phyloP scores from a whole-genome alignment of 2,888 invertebrate genomes.

The Nebria salina region DNA sequence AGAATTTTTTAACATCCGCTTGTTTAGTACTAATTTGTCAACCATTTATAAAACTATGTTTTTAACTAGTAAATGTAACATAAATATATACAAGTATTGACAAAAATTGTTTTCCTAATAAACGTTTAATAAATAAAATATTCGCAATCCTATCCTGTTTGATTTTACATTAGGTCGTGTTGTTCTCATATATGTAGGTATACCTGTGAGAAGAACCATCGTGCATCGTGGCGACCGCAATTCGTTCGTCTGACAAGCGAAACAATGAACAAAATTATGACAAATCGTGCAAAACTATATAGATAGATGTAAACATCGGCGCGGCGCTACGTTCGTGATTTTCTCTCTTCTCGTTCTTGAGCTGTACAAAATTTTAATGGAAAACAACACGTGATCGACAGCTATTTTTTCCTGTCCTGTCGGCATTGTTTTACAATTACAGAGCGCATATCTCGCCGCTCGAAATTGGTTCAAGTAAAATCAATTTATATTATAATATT shows the following conservation, averaged over 20 bases:
- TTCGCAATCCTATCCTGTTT: background rate
- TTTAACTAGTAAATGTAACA: no score
- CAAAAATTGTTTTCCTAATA: background rate
- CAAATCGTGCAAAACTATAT: constrained; percentile 57
- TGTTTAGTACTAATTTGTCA: background rate
- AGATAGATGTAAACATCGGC: background rate
- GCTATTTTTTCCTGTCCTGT: background rate
- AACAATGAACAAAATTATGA: constrained; percentile 57
- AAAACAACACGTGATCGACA: background rate
- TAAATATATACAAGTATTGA: no score
- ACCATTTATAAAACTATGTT: no score
- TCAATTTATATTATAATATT: constrained; percentile 36
- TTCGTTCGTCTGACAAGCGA: constrained; percentile 54
- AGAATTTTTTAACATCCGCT: constrained; percentile 12
- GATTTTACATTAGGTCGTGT: background rate
- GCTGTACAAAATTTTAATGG: background rate
- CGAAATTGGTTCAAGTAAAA: constrained; percentile 25
- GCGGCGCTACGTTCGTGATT: background rate
- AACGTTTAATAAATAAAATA: background rate
- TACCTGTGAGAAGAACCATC: constrained; percentile 33
- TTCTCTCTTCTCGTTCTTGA: background rate
- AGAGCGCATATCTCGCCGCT: constrained; percentile 9
- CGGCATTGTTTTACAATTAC: constrained; percentile 31
- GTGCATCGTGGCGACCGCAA: constrained; percentile 37
- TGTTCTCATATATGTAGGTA: constrained; percentile 7